Conservation (phyloP, 1,140 invertebrate species). For the Globodera rostochiensis region DNA sequence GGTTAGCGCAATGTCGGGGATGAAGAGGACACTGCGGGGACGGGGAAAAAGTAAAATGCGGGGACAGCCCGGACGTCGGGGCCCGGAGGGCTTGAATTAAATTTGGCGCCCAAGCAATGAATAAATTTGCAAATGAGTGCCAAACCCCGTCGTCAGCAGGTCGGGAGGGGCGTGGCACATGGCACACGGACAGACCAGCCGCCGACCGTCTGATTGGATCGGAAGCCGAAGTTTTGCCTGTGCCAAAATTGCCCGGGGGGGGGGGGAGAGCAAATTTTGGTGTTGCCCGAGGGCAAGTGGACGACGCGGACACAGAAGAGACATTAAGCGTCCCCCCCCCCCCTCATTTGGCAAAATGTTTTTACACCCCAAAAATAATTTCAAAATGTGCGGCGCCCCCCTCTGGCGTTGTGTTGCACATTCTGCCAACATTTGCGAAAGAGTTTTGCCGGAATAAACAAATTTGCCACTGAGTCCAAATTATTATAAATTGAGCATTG, state of each 20-base stretch:
- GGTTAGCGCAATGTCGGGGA: too few species aligned
- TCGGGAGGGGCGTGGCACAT: background rate
- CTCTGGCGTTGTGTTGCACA: background rate
- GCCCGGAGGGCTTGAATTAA: background rate
- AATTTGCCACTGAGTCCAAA: slow-evolving; percentile 1
- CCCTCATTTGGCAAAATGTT: too few species aligned
- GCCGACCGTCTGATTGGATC: slow-evolving; percentile 3
- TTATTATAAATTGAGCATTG: slow-evolving; percentile 12
- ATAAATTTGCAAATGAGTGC: slow-evolving; percentile 24
- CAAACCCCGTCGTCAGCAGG: slow-evolving; percentile 7
- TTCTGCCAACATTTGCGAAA: background rate
- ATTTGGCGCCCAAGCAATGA: slow-evolving; percentile 1
- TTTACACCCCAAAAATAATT: too few species aligned
- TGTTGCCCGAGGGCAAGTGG: too few species aligned
- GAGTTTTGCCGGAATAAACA: slow-evolving; percentile 3
- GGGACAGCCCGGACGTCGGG: too few species aligned
- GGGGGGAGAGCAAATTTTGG: too few species aligned
- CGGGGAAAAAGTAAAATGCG: too few species aligned
- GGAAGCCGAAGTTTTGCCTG: too few species aligned
- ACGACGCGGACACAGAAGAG: too few species aligned
- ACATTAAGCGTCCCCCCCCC: too few species aligned
- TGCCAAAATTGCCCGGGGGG: background rate
- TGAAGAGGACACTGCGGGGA: too few species aligned
- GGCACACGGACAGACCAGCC: background rate
- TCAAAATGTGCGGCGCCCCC: background rate